A percentile compares a stretch with the other conserved stretches of the same genome.
Evolutionary conservation across 1,140 invertebrate species (phyloP).

Genomic region (Orchestia grillus): DNA sequence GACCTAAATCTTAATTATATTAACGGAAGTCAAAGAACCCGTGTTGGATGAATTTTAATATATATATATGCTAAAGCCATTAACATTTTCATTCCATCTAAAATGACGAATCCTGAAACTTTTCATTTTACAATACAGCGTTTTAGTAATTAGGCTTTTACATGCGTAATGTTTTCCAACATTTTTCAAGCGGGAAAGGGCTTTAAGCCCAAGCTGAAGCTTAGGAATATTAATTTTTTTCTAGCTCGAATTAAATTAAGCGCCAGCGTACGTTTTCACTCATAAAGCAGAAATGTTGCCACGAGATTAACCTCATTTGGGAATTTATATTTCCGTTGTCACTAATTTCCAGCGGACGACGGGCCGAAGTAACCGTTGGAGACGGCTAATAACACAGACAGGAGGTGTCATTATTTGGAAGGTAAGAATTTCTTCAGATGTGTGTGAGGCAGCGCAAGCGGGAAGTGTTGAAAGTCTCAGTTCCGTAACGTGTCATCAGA

Average conservation of each 20-base stretch:
- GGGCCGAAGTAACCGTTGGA: not conserved
- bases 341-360: not conserved
- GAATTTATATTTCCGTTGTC: constrained; percentile 37
- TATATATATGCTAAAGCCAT: too few relatives aligned
- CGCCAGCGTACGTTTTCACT: not conserved
- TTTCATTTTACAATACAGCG: not conserved
- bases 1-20: too few relatives aligned
- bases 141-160: not conserved
- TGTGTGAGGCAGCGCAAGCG: not conserved
- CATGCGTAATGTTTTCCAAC: too few relatives aligned
- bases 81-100: too few relatives aligned
- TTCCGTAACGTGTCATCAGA: constrained; percentile 34
- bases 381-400: not conserved
- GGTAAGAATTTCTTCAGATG: constrained; percentile 37
- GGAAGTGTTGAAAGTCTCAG: constrained; percentile 42
- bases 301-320: not conserved
- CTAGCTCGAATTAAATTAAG: not conserved
- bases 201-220: not conserved
- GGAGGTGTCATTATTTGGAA: constrained; percentile 28
- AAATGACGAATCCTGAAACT: too few relatives aligned
- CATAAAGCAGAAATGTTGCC: constrained; percentile 1
- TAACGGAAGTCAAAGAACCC: too few relatives aligned
- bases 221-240: not conserved
- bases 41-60: too few relatives aligned
- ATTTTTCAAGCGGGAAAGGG: not conserved